These are phyloP conservation scores for Lophura nycthemera DNA, from an alignment of 2,113 vertebrate genomes.

Conservation along the genomic window DNA sequence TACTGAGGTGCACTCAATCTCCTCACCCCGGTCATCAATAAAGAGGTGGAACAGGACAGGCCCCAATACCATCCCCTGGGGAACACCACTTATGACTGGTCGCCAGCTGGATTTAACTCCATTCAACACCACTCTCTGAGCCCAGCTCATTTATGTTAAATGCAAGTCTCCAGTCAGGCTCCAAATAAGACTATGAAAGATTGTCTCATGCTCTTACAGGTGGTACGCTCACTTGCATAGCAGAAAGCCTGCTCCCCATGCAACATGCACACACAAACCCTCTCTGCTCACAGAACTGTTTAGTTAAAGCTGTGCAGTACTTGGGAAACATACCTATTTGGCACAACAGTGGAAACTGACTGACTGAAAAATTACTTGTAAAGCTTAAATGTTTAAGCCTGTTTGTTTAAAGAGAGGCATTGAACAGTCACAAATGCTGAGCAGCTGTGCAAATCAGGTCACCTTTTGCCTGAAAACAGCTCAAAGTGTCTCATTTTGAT, in stretches of 20 bases:
- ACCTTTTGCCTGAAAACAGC: background rate
- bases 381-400: background rate
- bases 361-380: background rate
- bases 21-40: too few species aligned
- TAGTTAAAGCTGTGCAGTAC: background rate
- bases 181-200: background rate
- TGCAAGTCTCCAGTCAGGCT: background rate
- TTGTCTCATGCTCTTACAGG: accelerated
- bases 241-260: accelerated
- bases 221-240: background rate
- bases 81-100: too few species aligned
- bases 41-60: too few species aligned
- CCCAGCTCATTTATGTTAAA: background rate
- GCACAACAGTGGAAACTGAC: background rate
- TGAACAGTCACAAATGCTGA: constrained; percentile 16
- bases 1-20: too few species aligned
- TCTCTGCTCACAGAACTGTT: background rate
- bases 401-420: background rate
- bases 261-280: accelerated
- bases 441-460: background rate
- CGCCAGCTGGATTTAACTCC: too few species aligned
- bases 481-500: background rate
- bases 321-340: background rate
- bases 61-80: too few species aligned
- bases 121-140: too few species aligned